Conservation (phyloP, 1,140 invertebrate genomes). For the Sarcophaga peregrina region DNA sequence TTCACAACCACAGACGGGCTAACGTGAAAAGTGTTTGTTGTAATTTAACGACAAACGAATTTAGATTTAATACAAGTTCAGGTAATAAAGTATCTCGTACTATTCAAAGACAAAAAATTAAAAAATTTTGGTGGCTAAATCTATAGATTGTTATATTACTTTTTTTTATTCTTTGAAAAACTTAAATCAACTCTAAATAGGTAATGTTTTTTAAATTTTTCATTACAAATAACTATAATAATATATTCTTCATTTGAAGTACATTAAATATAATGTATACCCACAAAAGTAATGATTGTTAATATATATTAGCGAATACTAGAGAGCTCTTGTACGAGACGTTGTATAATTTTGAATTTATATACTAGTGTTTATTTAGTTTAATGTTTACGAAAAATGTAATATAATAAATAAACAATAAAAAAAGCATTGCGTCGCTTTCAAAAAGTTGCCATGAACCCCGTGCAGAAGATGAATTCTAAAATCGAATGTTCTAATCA, state of each 20-base stretch:
- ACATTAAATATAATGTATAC: no score
- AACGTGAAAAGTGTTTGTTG: not conserved
- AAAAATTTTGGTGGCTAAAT: not conserved
- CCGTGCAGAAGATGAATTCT: no score
- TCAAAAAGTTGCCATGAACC: no score
- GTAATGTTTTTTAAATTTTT: not conserved
- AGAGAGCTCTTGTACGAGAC: not conserved
- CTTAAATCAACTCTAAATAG: not conserved
- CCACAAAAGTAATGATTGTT: not conserved
- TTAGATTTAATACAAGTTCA: not conserved
- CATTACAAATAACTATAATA: not conserved
- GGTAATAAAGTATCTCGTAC: not conserved
- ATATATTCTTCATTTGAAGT: not conserved
- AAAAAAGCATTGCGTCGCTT: no score
- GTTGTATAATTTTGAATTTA: not conserved
- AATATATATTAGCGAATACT: not conserved
- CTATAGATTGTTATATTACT: not conserved
- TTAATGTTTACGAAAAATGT: not conserved
- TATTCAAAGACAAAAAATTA: not conserved
- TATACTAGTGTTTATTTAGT: not conserved
- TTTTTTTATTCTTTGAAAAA: no score
- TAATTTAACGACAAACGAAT: not conserved
- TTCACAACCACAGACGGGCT: not conserved
- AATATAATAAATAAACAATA: not conserved
- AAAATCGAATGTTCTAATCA: no score